Evolutionary conservation across 2,888 invertebrate species (phyloP).

Genomic region (Aporophyla nigra): DNA sequence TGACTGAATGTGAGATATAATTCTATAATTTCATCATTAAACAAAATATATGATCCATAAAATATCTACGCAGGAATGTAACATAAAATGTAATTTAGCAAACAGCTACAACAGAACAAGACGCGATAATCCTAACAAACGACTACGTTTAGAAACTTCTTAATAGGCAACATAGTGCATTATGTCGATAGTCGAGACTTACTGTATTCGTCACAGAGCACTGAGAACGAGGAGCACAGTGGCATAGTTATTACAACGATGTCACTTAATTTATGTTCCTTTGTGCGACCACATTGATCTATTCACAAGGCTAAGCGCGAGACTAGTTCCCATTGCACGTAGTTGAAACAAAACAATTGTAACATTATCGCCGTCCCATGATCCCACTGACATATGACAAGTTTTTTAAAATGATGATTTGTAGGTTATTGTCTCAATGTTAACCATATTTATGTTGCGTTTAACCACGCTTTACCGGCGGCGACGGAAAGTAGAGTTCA

Average conservation of each 20-base stretch:
- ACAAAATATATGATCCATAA: constrained; percentile 42
- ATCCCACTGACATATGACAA: constrained; percentile 66
- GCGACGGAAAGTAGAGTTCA: constrained; percentile 64
- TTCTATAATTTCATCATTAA: constrained; percentile 34
- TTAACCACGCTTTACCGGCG: constrained; percentile 39
- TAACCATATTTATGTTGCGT: constrained; percentile 50
- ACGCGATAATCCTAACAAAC: constrained; percentile 48
- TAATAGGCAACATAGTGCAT: constrained; percentile 43
- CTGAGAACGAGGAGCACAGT: constrained; percentile 65
- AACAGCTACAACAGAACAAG: constrained; percentile 36
- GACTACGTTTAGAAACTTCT: constrained; percentile 41
- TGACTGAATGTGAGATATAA: constrained; percentile 42
- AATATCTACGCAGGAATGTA: constrained; percentile 23
- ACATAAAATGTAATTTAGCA: constrained; percentile 28
- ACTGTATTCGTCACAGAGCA: constrained; percentile 64
- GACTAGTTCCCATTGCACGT: constrained; percentile 62
- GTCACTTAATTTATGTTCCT: constrained; percentile 72
- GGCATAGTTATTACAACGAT: constrained; percentile 67
- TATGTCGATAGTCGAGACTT: constrained; percentile 48
- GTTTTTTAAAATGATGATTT: constrained; percentile 71
- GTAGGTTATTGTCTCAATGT: constrained; percentile 70
- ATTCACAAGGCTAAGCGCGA: constrained; percentile 63
- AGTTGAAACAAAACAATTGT: constrained; percentile 68
- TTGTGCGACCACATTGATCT: constrained; percentile 69
- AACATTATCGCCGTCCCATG: constrained; percentile 60